Conservation (phyloP, 2,888 invertebrate species). For the Drosophila eohydei region DNA sequence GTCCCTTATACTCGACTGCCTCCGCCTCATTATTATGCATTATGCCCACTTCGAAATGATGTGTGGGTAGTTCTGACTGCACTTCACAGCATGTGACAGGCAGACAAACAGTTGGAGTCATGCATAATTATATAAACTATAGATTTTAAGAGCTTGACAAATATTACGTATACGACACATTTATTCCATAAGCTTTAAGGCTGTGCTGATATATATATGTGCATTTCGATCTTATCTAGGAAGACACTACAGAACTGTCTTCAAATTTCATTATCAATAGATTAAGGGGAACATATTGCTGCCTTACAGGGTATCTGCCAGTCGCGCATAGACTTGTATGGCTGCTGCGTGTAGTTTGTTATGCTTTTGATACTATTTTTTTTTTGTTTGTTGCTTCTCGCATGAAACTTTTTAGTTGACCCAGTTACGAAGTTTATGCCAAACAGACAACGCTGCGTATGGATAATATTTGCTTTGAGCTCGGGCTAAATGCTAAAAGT, state of each 20-base stretch:
- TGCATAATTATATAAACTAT: not conserved
- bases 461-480: slow-evolving; percentile 61
- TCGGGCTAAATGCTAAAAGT: slow-evolving; percentile 50
- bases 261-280: not conserved
- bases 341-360: slow-evolving; percentile 32
- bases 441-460: slow-evolving; percentile 70
- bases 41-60: not conserved
- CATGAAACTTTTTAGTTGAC: slow-evolving; percentile 56
- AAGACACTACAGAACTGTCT: not conserved
- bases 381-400: slow-evolving; percentile 4
- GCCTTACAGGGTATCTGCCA: not conserved
- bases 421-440: slow-evolving; percentile 58
- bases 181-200: not conserved
- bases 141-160: not conserved
- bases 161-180: not conserved
- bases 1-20: slow-evolving; percentile 9
- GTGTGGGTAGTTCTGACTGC: not conserved
- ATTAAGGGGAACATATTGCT: not conserved
- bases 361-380: slow-evolving; percentile 15
- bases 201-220: not conserved
- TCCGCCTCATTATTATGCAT: slow-evolving; percentile 4
- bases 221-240: not conserved
- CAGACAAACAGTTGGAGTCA: not conserved
- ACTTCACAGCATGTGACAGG: not conserved
- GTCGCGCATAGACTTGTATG: not conserved